A percentile compares a stretch with the other conserved stretches of the same genome.
Evolutionary conservation across 2,888 invertebrate genomes (phyloP).

Genomic region (Metellina segmentata): DNA sequence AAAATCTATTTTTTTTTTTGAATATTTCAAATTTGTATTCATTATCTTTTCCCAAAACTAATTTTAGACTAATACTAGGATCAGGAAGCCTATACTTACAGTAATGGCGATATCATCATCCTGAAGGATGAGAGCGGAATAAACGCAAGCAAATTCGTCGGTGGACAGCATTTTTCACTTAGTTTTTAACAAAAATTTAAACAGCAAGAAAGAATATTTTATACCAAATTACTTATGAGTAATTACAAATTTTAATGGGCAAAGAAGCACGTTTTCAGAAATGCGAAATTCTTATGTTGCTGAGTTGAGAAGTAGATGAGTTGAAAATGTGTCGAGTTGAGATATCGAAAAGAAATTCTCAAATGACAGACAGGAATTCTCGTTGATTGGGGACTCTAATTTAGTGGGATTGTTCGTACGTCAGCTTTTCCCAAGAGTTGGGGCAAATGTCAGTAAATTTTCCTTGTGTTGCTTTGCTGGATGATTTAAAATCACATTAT

Average conservation of each 20-base stretch:
- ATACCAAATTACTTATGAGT: neutral
- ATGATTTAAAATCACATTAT: too few relatives aligned
- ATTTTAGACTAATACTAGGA: too few relatives aligned
- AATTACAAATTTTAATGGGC: neutral
- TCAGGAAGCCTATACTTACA: conserved; percentile 42
- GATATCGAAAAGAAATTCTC: too few relatives aligned
- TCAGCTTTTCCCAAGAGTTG: too few relatives aligned
- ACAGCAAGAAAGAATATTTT: neutral
- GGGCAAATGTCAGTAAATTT: too few relatives aligned
- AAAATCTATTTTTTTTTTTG: neutral
- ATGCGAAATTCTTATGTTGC: neutral
- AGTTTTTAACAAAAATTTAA: neutral
- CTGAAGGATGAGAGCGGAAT: conserved; percentile 95
- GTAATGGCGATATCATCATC: conserved; percentile 99
- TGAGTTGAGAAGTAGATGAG: neutral
- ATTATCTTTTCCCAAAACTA: too few relatives aligned
- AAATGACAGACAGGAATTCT: too few relatives aligned
- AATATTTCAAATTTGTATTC: too few relatives aligned
- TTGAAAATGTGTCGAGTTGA: too few relatives aligned
- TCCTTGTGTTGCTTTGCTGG: too few relatives aligned
- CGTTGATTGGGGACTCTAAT: too few relatives aligned
- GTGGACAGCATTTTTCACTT: conserved; percentile 85
- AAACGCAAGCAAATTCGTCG: conserved; percentile 98
- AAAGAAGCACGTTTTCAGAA: neutral
- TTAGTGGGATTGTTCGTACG: too few relatives aligned